Conservation (phyloP, 2,888 invertebrate species). For the Germaria angustata region DNA sequence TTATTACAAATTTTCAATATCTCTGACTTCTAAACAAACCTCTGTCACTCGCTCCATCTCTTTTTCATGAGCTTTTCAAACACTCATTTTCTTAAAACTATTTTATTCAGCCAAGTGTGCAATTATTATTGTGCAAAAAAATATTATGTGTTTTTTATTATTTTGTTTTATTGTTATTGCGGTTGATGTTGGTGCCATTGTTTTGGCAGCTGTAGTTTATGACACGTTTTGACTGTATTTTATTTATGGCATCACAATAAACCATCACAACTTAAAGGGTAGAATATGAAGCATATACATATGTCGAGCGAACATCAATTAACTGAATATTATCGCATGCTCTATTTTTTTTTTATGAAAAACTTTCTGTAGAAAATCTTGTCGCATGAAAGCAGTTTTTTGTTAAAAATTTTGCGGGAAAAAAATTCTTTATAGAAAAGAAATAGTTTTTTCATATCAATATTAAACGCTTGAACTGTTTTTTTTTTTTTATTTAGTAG, state of each 20-base stretch:
- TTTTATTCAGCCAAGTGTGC: slow-evolving; percentile 49
- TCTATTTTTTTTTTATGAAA: no score
- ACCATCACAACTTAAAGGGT: slow-evolving; percentile 9
- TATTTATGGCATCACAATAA: slow-evolving; percentile 62
- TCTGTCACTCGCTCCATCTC: background rate
- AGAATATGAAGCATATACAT: no score
- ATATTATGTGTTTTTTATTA: slow-evolving; percentile 33
- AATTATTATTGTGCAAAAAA: slow-evolving; percentile 50
- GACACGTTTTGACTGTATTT: slow-evolving; percentile 61
- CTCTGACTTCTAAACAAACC: background rate
- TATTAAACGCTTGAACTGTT: no score
- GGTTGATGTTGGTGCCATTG: slow-evolving; percentile 17
- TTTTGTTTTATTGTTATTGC: slow-evolving; percentile 18
- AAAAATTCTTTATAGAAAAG: no score
- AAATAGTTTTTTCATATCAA: no score
- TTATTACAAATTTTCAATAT: slow-evolving; percentile 15
- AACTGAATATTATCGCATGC: no score
- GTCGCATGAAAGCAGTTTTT: no score
- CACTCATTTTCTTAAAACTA: slow-evolving; percentile 5
- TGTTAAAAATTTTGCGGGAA: no score
- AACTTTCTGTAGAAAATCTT: no score
- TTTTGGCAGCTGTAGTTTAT: slow-evolving; percentile 40
- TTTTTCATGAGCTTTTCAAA: background rate
- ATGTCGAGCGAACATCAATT: no score
- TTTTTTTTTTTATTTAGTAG: no score